Evolutionary conservation across 1,140 invertebrate genomes (phyloP), one percentile per base, ranked within the genome.

Genomic region (Anastrepha obliqua): DNA sequence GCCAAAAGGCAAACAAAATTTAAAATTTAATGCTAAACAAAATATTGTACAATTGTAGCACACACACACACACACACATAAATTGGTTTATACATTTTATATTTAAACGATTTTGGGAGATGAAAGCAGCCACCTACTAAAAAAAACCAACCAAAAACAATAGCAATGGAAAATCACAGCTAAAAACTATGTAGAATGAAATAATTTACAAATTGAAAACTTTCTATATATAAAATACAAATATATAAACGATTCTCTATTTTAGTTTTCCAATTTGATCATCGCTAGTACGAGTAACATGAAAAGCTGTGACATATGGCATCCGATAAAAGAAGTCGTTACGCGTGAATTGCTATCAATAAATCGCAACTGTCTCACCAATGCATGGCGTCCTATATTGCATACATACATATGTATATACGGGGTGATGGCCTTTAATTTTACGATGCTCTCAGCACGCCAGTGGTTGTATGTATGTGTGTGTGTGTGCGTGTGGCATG

Each of bases 341-440:
- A 81, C 47, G 74, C 74, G 74, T 81, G 74, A 81, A 81, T 81
- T 81, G 47, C 15, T 44, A 29, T 81, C 74, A 81, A 81, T 81
- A 81, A 81, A 81, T 81, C 74, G 74, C 74, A 81, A 81, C n/a
- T 81, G 47, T 55, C 74, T 51, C 47, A 81, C 47, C 44, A 81
- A 29, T 29, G 29, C 29, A 29, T 29, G 29, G 29, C 29, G 29
- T 29, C 29, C 29, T 29, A 29, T 29, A 29, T 13, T 55, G 29
- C 17, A 81, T 0, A 81, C 47, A 42, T 17, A 42, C 74, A 29
- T 20, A 81, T 47, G 42, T 29, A 17, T 42, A 47, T 67, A 20
- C 74, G n/a, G 74, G 74, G 74, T 81, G 74, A 81, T 81, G 74
- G 74, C 74, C 74, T 81, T 29, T 81, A 81, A 17, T 55, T 81